Percentiles rank a stretch among this genome's conserved stretches.
These are phyloP conservation scores for Lasaia peninsularis DNA, from an alignment of 1,140 invertebrate genomes.

Conservation along the genomic window DNA sequence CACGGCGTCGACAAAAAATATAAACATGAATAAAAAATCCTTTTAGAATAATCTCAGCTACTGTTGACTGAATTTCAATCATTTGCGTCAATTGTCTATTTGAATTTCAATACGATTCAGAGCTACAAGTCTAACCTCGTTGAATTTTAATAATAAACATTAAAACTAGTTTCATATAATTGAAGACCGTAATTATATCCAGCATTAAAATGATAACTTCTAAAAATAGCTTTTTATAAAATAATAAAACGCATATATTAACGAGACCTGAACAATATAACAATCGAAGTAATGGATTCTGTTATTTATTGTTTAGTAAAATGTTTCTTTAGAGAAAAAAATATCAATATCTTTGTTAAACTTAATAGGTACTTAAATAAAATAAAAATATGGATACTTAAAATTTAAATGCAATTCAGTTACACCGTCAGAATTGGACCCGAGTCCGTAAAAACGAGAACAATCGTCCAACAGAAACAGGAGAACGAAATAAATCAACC, in stretches of 20 bases:
- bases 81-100: conserved; percentile 54
- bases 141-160: conserved; percentile 16
- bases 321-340: no score
- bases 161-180: conserved; percentile 8
- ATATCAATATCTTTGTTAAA: no score
- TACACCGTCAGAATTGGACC: conserved; percentile 67
- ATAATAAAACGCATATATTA: no score
- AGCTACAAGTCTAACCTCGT: conserved; percentile 16
- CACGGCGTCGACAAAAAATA: neutral
- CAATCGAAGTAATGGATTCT: no score
- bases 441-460: conserved; percentile 62
- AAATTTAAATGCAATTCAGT: conserved; percentile 59
- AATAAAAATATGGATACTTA: neutral
- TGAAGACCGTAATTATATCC: neutral
- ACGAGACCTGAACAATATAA: no score
- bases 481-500: conserved; percentile 73
- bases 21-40: conserved; percentile 52
- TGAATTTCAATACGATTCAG: conserved; percentile 41
- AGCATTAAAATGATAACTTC: neutral
- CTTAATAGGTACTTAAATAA: no score
- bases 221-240: neutral
- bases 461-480: conserved; percentile 67
- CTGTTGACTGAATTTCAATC: conserved; percentile 48
- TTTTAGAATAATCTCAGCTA: conserved; percentile 41
- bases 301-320: no score